Percentiles rank a stretch among this genome's conserved stretches.
Conservation (phyloP, 2,797 vertebrate genomes). For the Gymnoscopelus braueri region DNA sequence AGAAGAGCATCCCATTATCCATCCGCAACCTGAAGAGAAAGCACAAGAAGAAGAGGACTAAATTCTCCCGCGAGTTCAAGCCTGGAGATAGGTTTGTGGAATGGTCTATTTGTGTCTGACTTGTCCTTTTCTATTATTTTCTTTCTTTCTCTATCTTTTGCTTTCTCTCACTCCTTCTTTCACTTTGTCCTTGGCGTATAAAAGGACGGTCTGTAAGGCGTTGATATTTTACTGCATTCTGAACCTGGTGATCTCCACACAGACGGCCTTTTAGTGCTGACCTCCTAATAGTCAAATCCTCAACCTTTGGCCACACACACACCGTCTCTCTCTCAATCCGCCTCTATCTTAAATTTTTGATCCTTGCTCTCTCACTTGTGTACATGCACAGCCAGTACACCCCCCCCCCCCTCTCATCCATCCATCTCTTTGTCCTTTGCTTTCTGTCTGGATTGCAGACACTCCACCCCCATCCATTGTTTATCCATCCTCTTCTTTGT, state of each 20-base stretch:
- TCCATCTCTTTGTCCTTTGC: too few species aligned
- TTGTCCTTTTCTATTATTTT: background rate
- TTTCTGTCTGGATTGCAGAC: too few species aligned
- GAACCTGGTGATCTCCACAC: slow-evolving; percentile 15
- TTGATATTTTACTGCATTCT: slow-evolving; percentile 1
- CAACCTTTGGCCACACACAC: background rate
- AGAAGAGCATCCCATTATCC: slow-evolving; percentile 95
- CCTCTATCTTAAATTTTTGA: too few species aligned
- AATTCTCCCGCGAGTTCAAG: slow-evolving; percentile 94
- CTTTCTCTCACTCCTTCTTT: background rate
- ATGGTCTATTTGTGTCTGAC: background rate
- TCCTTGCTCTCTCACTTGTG: background rate
- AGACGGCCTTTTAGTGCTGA: slow-evolving; percentile 16
- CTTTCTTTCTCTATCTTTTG: background rate
- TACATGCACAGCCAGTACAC: background rate
- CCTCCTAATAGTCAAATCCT: slow-evolving; percentile 18
- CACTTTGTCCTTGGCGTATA: background rate
- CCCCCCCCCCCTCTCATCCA: too few species aligned
- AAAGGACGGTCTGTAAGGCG: too few species aligned
- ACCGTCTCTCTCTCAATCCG: slow-evolving; percentile 1
- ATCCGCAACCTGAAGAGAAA: slow-evolving; percentile 97
- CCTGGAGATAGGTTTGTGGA: slow-evolving; percentile 90
- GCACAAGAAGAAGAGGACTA: slow-evolving; percentile 97
- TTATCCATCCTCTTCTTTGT: too few species aligned
- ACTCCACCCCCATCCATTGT: too few species aligned